A percentile compares a stretch with the other conserved stretches of the same genome.
These are phyloP conservation scores for Microplitis mediator DNA, from an alignment of 1,140 invertebrate species.

Conservation along the genomic window DNA sequence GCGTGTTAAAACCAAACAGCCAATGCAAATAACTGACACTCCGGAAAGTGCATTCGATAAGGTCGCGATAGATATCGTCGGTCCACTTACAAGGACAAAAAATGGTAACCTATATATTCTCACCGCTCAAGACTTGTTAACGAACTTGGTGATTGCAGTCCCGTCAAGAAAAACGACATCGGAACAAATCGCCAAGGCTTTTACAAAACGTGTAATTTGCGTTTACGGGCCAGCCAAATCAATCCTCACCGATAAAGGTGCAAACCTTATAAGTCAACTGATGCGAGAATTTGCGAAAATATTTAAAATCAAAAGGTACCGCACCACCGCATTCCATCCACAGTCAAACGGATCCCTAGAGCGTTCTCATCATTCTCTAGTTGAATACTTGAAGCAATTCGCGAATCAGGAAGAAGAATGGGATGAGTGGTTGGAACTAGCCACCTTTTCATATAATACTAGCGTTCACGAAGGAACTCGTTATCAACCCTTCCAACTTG, in stretches of 20 bases:
- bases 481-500: neutral
- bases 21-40: conserved; percentile 9
- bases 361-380: conserved; percentile 1
- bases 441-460: conserved; percentile 6
- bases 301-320: neutral
- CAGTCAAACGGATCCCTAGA: conserved; percentile 4
- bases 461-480: conserved; percentile 2
- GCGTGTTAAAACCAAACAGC: neutral
- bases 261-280: no score
- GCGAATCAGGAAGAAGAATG: neutral
- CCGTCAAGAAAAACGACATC: neutral
- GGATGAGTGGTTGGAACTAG: conserved; percentile 9
- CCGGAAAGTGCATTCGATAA: conserved; percentile 1
- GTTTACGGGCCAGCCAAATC: no score
- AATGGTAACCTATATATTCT: conserved; percentile 3
- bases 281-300: conserved; percentile 6
- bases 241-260: no score
- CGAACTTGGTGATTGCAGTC: neutral
- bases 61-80: conserved; percentile 3
- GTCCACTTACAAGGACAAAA: neutral
- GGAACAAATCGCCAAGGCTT: neutral
- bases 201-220: neutral
- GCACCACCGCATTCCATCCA: neutral
- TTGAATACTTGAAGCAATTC: conserved; percentile 32
- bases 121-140: neutral